Conservation (phyloP, 2,888 invertebrate species). For the Lycia hirtaria region DNA sequence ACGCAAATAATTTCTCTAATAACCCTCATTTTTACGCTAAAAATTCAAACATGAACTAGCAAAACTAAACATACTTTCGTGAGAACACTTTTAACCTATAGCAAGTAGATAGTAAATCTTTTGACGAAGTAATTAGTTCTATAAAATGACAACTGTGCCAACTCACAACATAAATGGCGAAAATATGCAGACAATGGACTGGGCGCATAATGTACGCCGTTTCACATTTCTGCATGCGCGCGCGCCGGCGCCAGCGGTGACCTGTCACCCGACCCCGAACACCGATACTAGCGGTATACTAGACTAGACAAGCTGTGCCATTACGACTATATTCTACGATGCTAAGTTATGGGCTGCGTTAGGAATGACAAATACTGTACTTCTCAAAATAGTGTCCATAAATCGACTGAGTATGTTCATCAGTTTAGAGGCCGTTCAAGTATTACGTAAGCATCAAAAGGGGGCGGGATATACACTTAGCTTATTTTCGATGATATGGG, state of each 20-base stretch:
- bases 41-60: too few species aligned
- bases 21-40: too few species aligned
- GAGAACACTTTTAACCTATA: too few species aligned
- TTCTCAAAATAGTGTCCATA: too few species aligned
- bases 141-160: neutral
- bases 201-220: conserved; percentile 28
- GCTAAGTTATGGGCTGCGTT: conserved; percentile 9
- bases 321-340: conserved; percentile 22
- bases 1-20: too few species aligned
- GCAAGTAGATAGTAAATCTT: too few species aligned
- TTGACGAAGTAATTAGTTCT: neutral
- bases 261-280: conserved; percentile 40
- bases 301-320: conserved; percentile 35
- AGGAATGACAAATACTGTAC: conserved; percentile 2
- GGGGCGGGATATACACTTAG: too few species aligned
- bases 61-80: too few species aligned
- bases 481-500: too few species aligned
- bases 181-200: conserved; percentile 29
- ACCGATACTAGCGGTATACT: conserved; percentile 37
- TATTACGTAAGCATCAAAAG: too few species aligned
- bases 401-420: too few species aligned
- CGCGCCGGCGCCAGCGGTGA: conserved; percentile 44
- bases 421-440: too few species aligned
- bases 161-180: neutral
- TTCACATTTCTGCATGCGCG: conserved; percentile 42